Base-by-base conservation (phyloP, 2,113 vertebrate genomes). In the Pterocles orientalis region DNA sequence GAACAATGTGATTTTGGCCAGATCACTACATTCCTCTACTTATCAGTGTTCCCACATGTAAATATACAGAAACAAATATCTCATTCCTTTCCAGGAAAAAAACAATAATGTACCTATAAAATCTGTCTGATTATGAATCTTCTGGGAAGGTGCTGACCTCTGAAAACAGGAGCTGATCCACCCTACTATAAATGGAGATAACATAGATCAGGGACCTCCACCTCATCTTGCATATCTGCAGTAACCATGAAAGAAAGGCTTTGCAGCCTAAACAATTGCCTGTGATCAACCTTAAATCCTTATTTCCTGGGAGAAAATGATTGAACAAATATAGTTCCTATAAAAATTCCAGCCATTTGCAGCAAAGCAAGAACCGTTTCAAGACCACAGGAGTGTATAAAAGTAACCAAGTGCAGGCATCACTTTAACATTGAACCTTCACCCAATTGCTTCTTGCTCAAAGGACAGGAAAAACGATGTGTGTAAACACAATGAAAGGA, bases 401-500 rank as follows among this genome's bases (percentile, higher is more conserved):
- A 71, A 83, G 64, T 43, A 86, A 81, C 68, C 39, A 66, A 86
- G 48, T 16, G 26, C 7, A 54, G 39, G 25, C 33, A 83, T 28
- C 56, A 12, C 47, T 77, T 77, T 48, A 75, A 78, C 72, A 75
- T 1, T 81, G 80, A 91, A 92, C 77, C 31, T 87, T 41, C 62
- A 54, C 75, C 88, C 3, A 1, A 50, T 25, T 34, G 25, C 80
- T 91, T 82, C 61, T 60, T 91, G 47, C 41, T 85, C 54, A 62
- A 92, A 95, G 48, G 62, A 82, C 65, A 78, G 71, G 10, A 86
- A 83, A 28, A 90, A 92, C 14, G 78, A 39, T 17, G 36, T 82
- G 65, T 57, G 45, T 50, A 92, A 92, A 93, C 86, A 94, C 68
- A 78, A 51, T 34, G 77, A 79, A 79, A 94, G 70, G 77, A 88